Conservation (phyloP, 1,140 invertebrate species). For the Drosophila miranda region DNA sequence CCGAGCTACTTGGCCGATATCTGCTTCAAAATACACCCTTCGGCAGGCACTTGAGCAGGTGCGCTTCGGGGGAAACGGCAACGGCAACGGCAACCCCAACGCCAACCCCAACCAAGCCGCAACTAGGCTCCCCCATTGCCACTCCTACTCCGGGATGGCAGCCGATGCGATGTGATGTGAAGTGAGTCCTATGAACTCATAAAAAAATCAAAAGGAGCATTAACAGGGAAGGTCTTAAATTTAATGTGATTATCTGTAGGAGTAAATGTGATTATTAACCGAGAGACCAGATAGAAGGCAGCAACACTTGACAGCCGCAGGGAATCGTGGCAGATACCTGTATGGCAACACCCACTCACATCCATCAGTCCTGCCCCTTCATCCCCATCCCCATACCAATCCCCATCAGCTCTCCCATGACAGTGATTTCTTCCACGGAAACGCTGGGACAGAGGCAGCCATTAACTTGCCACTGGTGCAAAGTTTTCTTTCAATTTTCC, state of each 20-base stretch:
- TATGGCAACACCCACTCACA: conserved; percentile 31
- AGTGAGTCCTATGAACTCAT: conserved; percentile 44
- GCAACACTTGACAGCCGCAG: conserved; percentile 20
- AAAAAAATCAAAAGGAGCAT: conserved; percentile 64
- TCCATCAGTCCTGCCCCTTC: conserved; percentile 39
- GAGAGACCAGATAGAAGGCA: conserved; percentile 36
- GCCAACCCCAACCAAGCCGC: conserved; percentile 3
- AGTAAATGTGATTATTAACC: conserved; percentile 78
- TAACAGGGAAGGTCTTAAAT: conserved; percentile 55
- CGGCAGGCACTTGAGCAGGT: conserved; percentile 6
- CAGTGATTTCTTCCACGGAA: conserved; percentile 46
- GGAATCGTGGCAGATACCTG: conserved; percentile 7
- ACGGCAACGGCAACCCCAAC: too few species aligned
- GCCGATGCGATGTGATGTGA: conserved; percentile 11
- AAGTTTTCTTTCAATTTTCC: conserved; percentile 67
- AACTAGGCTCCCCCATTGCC: conserved; percentile 9
- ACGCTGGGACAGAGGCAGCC: conserved; percentile 17
- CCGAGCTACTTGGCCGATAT: conserved; percentile 20
- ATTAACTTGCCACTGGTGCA: conserved; percentile 60
- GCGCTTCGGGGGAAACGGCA: background rate
- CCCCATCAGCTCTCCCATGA: conserved; percentile 2
- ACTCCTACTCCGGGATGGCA: background rate
- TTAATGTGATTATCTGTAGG: conserved; percentile 74
- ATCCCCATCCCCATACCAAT: too few species aligned
- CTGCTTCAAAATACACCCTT: background rate